Percentiles rank a stretch among this genome's conserved stretches.
phyloP scores from a whole-genome alignment of 2,888 invertebrate genomes.

The Hetaerina titia region DNA sequence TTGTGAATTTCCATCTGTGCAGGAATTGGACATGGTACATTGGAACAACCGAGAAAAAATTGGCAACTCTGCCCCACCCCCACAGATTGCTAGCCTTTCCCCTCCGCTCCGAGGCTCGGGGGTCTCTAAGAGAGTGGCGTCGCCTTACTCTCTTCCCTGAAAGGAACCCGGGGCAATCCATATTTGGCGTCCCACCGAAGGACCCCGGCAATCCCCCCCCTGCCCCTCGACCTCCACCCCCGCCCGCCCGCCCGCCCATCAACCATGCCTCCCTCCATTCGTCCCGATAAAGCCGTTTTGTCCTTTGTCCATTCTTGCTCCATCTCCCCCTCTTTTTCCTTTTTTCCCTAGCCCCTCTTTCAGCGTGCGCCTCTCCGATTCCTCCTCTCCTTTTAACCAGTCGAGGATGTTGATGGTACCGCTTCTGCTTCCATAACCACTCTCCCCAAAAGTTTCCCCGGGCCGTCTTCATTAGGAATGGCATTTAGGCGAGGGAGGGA shows the following conservation, averaged over 20 bases:
- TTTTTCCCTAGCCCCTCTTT: not conserved
- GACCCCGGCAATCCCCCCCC: not conserved
- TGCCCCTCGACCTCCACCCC: no score
- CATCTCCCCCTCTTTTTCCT: not conserved
- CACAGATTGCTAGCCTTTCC: no score
- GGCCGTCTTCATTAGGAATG: constrained; percentile 26
- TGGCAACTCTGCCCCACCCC: not conserved
- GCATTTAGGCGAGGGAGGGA: not conserved
- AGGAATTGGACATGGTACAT: not conserved
- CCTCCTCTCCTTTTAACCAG: not conserved
- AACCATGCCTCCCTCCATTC: not conserved
- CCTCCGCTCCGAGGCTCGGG: no score
- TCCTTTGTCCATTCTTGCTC: not conserved
- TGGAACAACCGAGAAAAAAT: not conserved
- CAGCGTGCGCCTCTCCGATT: not conserved
- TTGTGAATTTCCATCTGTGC: no score
- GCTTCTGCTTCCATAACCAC: not conserved
- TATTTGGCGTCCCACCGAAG: constrained; percentile 1
- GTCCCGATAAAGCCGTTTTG: not conserved
- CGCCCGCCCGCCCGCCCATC: not conserved
- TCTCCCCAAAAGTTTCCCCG: not conserved
- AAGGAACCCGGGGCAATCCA: not conserved
- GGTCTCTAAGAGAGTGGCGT: not conserved
- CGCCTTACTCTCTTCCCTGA: not conserved
- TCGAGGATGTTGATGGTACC: not conserved